These are phyloP conservation scores for Lithosia quadra DNA, from an alignment of 2,888 invertebrate species.

Conservation along the genomic window DNA sequence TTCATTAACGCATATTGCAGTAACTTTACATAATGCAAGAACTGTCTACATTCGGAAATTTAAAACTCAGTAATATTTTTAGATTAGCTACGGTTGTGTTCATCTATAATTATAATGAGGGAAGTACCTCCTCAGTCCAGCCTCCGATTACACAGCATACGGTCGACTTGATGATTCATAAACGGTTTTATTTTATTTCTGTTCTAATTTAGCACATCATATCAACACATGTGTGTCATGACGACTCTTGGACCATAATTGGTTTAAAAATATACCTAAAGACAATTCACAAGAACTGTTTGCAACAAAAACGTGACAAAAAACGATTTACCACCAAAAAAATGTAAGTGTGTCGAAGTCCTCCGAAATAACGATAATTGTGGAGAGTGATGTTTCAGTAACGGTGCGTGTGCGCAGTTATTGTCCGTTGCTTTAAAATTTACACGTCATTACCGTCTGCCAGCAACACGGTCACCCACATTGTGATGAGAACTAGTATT, in stretches of 20 bases:
- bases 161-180: not conserved
- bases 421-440: constrained; percentile 23
- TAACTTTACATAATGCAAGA: too few species aligned
- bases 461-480: constrained; percentile 46
- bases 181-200: not conserved
- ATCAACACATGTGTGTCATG: not conserved
- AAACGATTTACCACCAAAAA: not conserved
- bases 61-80: too few species aligned
- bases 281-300: not conserved
- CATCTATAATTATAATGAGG: not conserved
- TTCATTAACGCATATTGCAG: too few species aligned
- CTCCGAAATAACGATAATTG: constrained; percentile 23
- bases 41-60: too few species aligned
- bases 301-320: not conserved
- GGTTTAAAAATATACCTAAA: not conserved
- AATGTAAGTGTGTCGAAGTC: constrained; percentile 3
- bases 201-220: not conserved
- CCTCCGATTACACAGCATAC: not conserved
- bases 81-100: not conserved
- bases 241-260: not conserved
- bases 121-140: not conserved
- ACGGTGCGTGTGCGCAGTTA: constrained; percentile 39
- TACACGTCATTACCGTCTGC: constrained; percentile 28
- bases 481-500: constrained; percentile 25
- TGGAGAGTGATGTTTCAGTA: constrained; percentile 22